Percentiles rank a stretch among this genome's conserved stretches.
Evolutionary conservation across 2,888 invertebrate species (phyloP).

Genomic region (Microchrysa polita): DNA sequence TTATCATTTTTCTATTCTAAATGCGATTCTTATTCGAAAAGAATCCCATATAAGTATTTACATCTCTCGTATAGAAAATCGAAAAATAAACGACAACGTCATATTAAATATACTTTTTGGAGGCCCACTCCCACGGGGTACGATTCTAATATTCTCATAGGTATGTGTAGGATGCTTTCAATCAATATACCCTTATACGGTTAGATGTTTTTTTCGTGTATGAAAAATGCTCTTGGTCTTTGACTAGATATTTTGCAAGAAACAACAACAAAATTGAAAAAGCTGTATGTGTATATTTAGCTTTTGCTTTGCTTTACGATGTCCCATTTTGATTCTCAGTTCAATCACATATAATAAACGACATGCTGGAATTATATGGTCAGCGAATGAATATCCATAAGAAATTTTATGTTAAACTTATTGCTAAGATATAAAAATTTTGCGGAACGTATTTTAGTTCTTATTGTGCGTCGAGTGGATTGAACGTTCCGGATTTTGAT

Average conservation of each 20-base stretch:
- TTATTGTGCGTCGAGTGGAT: constrained; percentile 11
- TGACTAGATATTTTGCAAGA: background rate
- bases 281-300: background rate
- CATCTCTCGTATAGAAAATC: too few species aligned
- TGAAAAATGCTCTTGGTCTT: background rate
- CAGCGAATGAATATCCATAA: too few species aligned
- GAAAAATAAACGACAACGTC: too few species aligned
- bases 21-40: too few species aligned
- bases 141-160: background rate
- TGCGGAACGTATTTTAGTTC: constrained; percentile 31
- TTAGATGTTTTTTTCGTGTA: background rate
- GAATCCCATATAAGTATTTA: too few species aligned
- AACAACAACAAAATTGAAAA: background rate
- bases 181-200: constrained; percentile 42
- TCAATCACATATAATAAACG: constrained; percentile 35
- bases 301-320: background rate
- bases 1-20: too few species aligned
- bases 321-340: background rate
- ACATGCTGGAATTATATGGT: too few species aligned
- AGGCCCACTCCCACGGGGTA: background rate
- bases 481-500: background rate
- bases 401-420: background rate
- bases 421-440: background rate
- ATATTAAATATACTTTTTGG: background rate
- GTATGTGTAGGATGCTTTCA: constrained; percentile 14